Percentiles rank a stretch among this genome's conserved stretches.
phyloP scores from a whole-genome alignment of 2,888 invertebrate genomes.

The Odontocolon sp. region DNA sequence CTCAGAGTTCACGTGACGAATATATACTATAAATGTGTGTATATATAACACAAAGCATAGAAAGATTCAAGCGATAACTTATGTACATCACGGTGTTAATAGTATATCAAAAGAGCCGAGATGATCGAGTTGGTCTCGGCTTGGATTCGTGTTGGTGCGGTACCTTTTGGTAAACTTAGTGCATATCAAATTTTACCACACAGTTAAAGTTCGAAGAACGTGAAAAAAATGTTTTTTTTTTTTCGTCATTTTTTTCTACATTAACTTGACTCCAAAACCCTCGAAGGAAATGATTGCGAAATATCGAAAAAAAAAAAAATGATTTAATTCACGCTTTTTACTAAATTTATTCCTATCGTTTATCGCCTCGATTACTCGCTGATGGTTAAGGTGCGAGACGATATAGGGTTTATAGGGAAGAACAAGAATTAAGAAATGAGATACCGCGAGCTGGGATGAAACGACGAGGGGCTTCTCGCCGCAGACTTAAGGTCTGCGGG shows the following conservation, averaged over 20 bases:
- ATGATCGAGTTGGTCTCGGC: slow-evolving; percentile 54
- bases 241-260: no score
- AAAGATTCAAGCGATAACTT: slow-evolving; percentile 49
- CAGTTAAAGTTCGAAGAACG: no score
- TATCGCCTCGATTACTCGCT: background rate
- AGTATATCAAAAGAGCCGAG: slow-evolving; percentile 58
- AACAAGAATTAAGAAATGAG: slow-evolving; percentile 70
- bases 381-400: slow-evolving; percentile 1
- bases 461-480: slow-evolving; percentile 75
- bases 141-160: slow-evolving; percentile 25
- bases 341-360: background rate
- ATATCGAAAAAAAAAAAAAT: no score
- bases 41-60: background rate
- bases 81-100: slow-evolving; percentile 62
- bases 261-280: no score
- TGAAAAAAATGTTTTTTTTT: no score
- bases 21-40: slow-evolving; percentile 2
- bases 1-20: slow-evolving; percentile 32
- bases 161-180: slow-evolving; percentile 47
- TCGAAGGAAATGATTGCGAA: no score
- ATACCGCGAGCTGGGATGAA: slow-evolving; percentile 65
- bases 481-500: slow-evolving; percentile 74
- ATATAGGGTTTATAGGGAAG: background rate
- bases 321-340: no score
- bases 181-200: no score